Conservation (phyloP, 2,888 invertebrate species). For the Apodemia hepburni region DNA sequence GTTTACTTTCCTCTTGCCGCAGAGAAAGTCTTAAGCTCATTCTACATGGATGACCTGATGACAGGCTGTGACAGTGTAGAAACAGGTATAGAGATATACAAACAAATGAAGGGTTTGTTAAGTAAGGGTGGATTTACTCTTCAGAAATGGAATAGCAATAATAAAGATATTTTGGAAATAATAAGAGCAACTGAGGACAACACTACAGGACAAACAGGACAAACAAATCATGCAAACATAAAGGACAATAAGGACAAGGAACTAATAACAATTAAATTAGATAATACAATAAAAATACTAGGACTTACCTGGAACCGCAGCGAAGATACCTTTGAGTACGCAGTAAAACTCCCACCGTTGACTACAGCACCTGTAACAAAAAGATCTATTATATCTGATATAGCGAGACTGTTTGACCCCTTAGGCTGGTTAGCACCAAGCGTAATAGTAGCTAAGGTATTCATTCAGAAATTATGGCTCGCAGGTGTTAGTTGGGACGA, state of each 20-base stretch:
- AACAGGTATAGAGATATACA: conserved; percentile 17
- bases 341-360: conserved; percentile 26
- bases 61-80: conserved; percentile 28
- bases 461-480: conserved; percentile 15
- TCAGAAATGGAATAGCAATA: too few relatives aligned
- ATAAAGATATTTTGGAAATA: too few relatives aligned
- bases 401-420: conserved; percentile 24
- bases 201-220: too few relatives aligned
- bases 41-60: conserved; percentile 34
- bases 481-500: conserved; percentile 20
- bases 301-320: conserved; percentile 25
- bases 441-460: conserved; percentile 11
- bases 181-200: too few relatives aligned
- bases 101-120: conserved; percentile 15
- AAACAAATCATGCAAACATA: too few relatives aligned
- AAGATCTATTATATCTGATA: conserved; percentile 25
- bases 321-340: conserved; percentile 21
- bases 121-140: too few relatives aligned
- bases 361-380: conserved; percentile 24
- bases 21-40: conserved; percentile 17
- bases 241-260: too few relatives aligned
- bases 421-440: conserved; percentile 10
- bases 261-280: too few relatives aligned
- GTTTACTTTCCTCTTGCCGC: conserved; percentile 24
- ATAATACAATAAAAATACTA: conserved; percentile 28